Conservation (phyloP, 1,140 invertebrate genomes). For the Drosophila ananassae region DNA sequence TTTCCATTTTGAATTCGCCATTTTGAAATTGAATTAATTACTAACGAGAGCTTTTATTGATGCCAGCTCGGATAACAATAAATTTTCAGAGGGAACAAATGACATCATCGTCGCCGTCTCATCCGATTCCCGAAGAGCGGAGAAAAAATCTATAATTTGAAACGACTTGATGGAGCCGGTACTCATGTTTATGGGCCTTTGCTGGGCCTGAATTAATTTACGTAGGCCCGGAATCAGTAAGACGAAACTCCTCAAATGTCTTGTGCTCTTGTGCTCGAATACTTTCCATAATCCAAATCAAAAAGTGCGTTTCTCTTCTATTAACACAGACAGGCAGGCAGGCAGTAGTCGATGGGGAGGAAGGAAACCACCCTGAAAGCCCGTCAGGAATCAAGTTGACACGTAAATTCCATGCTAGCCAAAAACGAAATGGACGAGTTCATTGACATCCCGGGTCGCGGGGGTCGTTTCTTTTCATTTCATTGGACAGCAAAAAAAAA, state of each 20-base stretch:
- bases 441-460: constrained; percentile 51
- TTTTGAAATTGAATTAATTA: constrained; percentile 15
- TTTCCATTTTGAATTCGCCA: neutral
- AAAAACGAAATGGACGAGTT: constrained; percentile 39
- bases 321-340: constrained; percentile 29
- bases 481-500: constrained; percentile 28
- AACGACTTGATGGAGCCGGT: constrained; percentile 46
- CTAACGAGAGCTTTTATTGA: neutral
- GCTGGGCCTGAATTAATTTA: constrained; percentile 32
- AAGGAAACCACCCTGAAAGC: constrained; percentile 6
- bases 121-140: constrained; percentile 5
- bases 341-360: neutral
- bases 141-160: constrained; percentile 42
- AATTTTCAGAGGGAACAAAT: constrained; percentile 11
- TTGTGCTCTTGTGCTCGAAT: constrained; percentile 3
- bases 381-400: constrained; percentile 26
- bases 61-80: constrained; percentile 5
- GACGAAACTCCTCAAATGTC: constrained; percentile 4
- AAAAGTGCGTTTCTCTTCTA: constrained; percentile 35
- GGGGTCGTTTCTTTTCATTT: constrained; percentile 1
- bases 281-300: constrained; percentile 31
- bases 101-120: constrained; percentile 50
- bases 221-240: constrained; percentile 18
- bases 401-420: constrained; percentile 26
- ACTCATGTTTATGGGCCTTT: constrained; percentile 26